These are phyloP conservation scores for Cabera pusaria DNA, from an alignment of 2,888 invertebrate species.

Conservation along the genomic window DNA sequence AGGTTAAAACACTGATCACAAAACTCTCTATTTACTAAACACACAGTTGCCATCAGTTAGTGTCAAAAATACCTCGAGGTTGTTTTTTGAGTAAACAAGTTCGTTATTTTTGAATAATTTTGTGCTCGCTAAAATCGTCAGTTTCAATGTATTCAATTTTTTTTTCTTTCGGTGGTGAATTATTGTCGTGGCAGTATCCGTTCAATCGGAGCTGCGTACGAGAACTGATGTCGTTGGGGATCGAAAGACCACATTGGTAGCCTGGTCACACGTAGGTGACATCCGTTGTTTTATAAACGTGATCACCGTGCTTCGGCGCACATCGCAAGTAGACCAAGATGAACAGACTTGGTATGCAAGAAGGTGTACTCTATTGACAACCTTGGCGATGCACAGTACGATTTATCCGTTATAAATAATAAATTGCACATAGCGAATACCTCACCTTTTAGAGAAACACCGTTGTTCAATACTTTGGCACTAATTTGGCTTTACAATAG, in stretches of 20 bases:
- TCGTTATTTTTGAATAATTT: slow-evolving; percentile 25
- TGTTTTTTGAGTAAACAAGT: slow-evolving; percentile 15
- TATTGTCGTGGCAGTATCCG: slow-evolving; percentile 52
- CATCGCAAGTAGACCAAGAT: slow-evolving; percentile 50
- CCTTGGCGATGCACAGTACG: slow-evolving; percentile 55
- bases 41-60: slow-evolving; percentile 26
- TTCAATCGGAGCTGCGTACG: slow-evolving; percentile 54
- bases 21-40: slow-evolving; percentile 11
- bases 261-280: slow-evolving; percentile 68
- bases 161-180: slow-evolving; percentile 29
- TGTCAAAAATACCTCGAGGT: slow-evolving; percentile 28
- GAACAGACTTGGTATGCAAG: slow-evolving; percentile 56
- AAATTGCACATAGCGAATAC: slow-evolving; percentile 46
- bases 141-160: slow-evolving; percentile 19
- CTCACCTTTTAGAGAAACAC: slow-evolving; percentile 48
- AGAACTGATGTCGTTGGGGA: slow-evolving; percentile 57
- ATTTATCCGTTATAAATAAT: slow-evolving; percentile 68
- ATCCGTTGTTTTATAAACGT: slow-evolving; percentile 72
- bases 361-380: slow-evolving; percentile 48
- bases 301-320: slow-evolving; percentile 56
- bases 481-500: slow-evolving; percentile 18
- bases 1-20: slow-evolving; percentile 9
- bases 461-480: slow-evolving; percentile 44
- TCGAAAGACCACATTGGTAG: slow-evolving; percentile 57
- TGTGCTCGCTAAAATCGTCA: slow-evolving; percentile 18